Evolutionary conservation across 2,113 vertebrate species (phyloP), one percentile per base, ranked within the genome.

Genomic region (Tragelaphus scriptus): DNA sequence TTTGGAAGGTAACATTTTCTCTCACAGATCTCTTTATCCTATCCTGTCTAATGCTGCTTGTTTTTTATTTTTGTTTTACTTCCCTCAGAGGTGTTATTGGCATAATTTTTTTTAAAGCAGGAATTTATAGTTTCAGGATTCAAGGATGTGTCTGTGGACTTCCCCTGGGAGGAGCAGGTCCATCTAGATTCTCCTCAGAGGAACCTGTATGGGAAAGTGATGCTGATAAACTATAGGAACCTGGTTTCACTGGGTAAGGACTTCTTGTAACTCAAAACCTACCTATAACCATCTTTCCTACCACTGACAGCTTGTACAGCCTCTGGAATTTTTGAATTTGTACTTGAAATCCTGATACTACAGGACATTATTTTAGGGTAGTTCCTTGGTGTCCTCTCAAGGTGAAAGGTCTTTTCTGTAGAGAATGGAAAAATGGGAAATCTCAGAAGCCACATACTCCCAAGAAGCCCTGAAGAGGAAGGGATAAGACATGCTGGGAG

Each of bases 81-180:
- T 47, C 28, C 71, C 30, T 91, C 25, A n/a, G 51, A 32, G 79
- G 28, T 92, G 94, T 53, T 88, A 36, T n/a, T 94, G 19, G 68
- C 36, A 40, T 79, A 84, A 84, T 90, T 44, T 25, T 90, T 80
- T 68, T 28, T 26, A 77, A 44, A 97, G 65, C 56, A 94, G 32
- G 56, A 84, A 49, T 95, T 89, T 91, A 84, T 95, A 91, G 87
- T 97, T 98, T 93, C 82, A 89, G 92, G 94, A 14, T 87, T 92
- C 87, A 65, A 93, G 79, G 59, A 91, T 86, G 82, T 82, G 68
- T 91, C 82, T 88, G 30, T 85, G 87, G 81, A 91, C 82, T 95
- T 94, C 53, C 53, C 53, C 8, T 91, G 65, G 90, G 65, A 96
- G 68, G 36, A 91, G 25, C 75, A 77, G 79, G 58, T 77, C 77